Percentiles rank a stretch among this genome's conserved stretches.
Conservation (phyloP, 2,888 invertebrate species). For the Scotopteryx bipunctaria region DNA sequence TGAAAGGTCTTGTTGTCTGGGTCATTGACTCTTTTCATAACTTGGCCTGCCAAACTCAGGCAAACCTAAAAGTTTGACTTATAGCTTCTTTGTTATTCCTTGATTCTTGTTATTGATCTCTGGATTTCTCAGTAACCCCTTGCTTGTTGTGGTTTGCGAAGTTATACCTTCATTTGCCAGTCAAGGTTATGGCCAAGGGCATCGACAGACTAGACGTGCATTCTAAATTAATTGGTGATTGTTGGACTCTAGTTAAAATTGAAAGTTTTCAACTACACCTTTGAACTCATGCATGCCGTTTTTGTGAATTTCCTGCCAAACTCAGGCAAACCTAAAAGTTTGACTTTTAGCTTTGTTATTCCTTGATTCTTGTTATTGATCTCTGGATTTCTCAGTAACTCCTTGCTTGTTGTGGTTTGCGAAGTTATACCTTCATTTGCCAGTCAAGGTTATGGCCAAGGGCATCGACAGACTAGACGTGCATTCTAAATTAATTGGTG, state of each 20-base stretch:
- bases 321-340: too few species aligned
- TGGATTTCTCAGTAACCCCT: not conserved
- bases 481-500: conserved; percentile 18
- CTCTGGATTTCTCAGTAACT: not conserved
- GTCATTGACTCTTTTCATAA: not conserved
- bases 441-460: conserved; percentile 13
- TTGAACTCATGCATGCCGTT: conserved; percentile 1
- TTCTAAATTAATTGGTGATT: conserved; percentile 17
- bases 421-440: conserved; percentile 3
- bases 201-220: conserved; percentile 6
- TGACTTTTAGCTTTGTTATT: not conserved
- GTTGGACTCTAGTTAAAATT: conserved; percentile 17
- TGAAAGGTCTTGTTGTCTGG: not conserved
- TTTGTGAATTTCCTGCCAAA: not conserved
- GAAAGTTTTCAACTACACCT: conserved; percentile 2
- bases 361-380: not conserved
- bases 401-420: not conserved
- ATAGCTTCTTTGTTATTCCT: not conserved
- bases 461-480: conserved; percentile 7
- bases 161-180: conserved; percentile 2
- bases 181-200: conserved; percentile 16
- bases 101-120: not conserved
- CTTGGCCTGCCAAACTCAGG: not conserved
- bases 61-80: too few species aligned
- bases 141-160: not conserved